Conservation (phyloP, 2,888 invertebrate species). For the Philopedon plagiatum region DNA sequence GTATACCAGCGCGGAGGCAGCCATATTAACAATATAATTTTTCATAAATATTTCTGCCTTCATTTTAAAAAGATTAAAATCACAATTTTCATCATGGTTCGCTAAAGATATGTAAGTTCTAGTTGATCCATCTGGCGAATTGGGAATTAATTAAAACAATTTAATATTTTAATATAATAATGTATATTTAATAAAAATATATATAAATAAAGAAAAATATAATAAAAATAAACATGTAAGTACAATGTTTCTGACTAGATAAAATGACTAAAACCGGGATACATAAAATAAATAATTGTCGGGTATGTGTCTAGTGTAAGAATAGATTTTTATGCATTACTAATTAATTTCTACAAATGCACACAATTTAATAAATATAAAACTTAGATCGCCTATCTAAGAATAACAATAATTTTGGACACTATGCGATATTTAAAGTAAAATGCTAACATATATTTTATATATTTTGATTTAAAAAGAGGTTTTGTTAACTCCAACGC, state of each 20-base stretch:
- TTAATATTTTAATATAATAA: conserved; percentile 57
- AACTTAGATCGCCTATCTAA: conserved; percentile 59
- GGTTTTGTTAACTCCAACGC: conserved; percentile 58
- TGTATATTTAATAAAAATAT: conserved; percentile 61
- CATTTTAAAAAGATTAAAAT: too few species aligned
- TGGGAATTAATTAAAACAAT: conserved; percentile 2
- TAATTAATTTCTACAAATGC: conserved; percentile 59
- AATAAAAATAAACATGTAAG: conserved; percentile 57
- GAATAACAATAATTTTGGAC: conserved; percentile 59
- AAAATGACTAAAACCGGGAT: conserved; percentile 57
- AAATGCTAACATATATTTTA: conserved; percentile 55
- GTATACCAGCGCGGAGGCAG: too few species aligned
- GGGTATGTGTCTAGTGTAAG: conserved; percentile 59
- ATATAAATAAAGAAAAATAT: conserved; percentile 58
- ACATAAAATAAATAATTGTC: conserved; percentile 52
- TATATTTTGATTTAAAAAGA: conserved; percentile 56
- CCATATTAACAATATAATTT: too few species aligned
- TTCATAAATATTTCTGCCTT: too few species aligned
- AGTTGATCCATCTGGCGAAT: too few species aligned
- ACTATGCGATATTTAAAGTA: conserved; percentile 58
- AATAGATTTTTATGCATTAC: conserved; percentile 55
- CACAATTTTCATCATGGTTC: too few species aligned
- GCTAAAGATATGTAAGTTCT: too few species aligned
- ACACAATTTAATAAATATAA: conserved; percentile 60
- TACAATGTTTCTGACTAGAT: conserved; percentile 56